Conservation (phyloP, 2,797 vertebrate genomes). For the Ammospiza maritima region DNA sequence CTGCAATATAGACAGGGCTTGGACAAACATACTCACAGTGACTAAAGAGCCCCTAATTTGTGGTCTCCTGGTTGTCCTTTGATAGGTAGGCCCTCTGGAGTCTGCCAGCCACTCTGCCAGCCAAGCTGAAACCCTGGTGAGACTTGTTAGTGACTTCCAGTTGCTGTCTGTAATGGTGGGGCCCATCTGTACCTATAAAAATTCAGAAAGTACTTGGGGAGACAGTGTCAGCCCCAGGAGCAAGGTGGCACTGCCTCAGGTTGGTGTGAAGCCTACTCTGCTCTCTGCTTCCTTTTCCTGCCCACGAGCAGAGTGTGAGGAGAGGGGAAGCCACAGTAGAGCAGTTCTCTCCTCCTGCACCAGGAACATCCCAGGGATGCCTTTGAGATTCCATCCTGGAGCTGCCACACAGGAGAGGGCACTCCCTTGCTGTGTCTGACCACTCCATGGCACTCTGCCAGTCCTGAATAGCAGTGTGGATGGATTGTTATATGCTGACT, state of each 20-base stretch:
- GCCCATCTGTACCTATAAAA: neutral
- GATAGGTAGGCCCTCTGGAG: neutral
- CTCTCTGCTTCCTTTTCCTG: neutral
- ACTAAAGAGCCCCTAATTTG: neutral
- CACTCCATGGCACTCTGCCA: neutral
- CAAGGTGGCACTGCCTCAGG: neutral
- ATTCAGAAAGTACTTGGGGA: neutral
- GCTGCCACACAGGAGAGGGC: neutral
- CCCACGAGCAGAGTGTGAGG: accelerated
- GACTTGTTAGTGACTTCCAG: neutral
- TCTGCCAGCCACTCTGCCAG: neutral
- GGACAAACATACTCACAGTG: neutral
- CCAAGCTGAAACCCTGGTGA: neutral
- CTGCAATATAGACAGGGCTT: neutral
- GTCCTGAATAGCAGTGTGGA: accelerated
- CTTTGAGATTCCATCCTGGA: neutral
- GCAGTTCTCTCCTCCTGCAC: neutral
- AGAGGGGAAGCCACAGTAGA: neutral
- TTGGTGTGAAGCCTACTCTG: neutral
- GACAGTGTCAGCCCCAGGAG: neutral
- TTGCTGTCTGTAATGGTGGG: neutral
- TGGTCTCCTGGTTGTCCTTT: neutral
- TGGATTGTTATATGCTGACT: neutral
- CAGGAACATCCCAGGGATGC: accelerated
- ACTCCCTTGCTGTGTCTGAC: neutral